phyloP scores from a whole-genome alignment of 2,888 invertebrate genomes.

The Rhopalosiphum nymphaeae region DNA sequence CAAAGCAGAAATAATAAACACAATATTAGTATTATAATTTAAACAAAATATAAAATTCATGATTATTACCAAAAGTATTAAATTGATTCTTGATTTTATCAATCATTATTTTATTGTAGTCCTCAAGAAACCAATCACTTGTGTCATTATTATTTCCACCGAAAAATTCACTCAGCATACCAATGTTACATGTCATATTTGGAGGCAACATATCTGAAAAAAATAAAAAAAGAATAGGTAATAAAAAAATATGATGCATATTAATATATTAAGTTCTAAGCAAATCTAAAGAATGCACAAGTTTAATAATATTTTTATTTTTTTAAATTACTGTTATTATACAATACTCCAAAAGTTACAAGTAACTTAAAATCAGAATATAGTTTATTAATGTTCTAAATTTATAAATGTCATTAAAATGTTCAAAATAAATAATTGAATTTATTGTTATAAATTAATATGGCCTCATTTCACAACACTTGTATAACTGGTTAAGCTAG shows the following conservation, averaged over 20 bases:
- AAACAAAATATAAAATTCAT: background rate
- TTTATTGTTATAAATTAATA: background rate
- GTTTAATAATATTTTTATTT: background rate
- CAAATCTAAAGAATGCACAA: background rate
- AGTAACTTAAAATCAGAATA: background rate
- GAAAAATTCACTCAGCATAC: constrained; percentile 51
- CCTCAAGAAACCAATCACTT: constrained; percentile 54
- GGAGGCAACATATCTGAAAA: constrained; percentile 50
- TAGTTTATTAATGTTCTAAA: background rate
- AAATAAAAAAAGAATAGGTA: background rate
- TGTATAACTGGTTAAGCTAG: background rate
- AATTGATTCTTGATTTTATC: constrained; percentile 43
- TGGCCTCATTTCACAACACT: background rate
- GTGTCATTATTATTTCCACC: constrained; percentile 22
- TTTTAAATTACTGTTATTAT: background rate
- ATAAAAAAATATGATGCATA: background rate
- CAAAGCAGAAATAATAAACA: background rate
- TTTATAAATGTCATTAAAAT: background rate
- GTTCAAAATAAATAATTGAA: background rate
- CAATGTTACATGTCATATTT: constrained; percentile 59
- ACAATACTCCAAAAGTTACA: background rate
- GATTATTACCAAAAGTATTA: constrained; percentile 39
- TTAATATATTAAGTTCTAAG: background rate
- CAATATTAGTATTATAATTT: background rate
- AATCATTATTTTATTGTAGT: constrained; percentile 37